Base-by-base conservation (phyloP, 2,888 invertebrate species). In the Orchestes rusci region DNA sequence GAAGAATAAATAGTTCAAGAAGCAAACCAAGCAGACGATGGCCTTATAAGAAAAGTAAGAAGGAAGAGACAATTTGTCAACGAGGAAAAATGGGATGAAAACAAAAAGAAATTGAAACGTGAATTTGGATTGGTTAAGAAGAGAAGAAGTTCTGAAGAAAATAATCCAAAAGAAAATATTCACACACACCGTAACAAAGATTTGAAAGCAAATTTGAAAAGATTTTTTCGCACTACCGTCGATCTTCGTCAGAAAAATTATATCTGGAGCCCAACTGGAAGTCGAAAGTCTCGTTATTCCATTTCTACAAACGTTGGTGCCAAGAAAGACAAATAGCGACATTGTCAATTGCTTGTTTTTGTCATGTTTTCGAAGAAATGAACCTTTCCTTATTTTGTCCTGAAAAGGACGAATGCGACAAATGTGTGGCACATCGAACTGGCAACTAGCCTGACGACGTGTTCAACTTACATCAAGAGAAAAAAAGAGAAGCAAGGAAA, bases 381-480 rank as follows among this genome's bases (percentile, higher is more conserved):
- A 23, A 23, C 10, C 23, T 23, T 23, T 23, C 23, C 5, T 10
- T 23, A 7, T 10, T 23, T 23, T 10, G 23, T 7, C 5, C 23
- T 10, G 10, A 51, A 38, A 53, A 48, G 42, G 48, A 45, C 27
- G 39, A 50, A 35, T 50, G 49, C 41, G 52, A 49, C 31, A 34
- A 16, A 23, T 51, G 52, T 37, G 46, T 46, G 10, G 41, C 38
- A 10, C 29, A 47, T 27, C 31, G 27, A 39, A 43, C 39, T 27
- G 35, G 39, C 13, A 50, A 50, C 28, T 13, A 39, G 23, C 8
- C 20, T 8, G 41, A 46, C 23, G 27, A 17, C 15, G 20, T 5
- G 3, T 44, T 41, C 42, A 12, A 17, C 17, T 4, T 28, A 35
- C 49, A 46, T 35, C 31, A 35, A 16, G 15, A 20, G 29, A 46